A percentile compares a stretch with the other conserved stretches of the same genome.
Conservation (phyloP, 2,888 invertebrate species). For the Camponotus fellah region DNA sequence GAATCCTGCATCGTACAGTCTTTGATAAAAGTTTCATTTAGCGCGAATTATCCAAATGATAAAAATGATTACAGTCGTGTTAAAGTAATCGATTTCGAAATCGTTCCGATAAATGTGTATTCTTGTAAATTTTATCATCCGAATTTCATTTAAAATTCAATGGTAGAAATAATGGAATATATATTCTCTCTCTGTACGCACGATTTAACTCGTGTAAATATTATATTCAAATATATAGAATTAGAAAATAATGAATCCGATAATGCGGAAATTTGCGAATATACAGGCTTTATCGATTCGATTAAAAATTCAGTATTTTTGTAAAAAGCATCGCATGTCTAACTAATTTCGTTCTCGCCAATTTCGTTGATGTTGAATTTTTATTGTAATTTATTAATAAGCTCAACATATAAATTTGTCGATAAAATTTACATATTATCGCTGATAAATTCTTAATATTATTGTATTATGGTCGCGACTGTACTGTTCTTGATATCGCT, state of each 20-base stretch:
- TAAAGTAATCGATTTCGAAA: neutral
- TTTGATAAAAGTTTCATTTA: constrained; percentile 68
- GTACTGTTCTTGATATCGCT: constrained; percentile 52
- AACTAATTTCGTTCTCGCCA: neutral
- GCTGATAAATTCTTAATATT: neutral
- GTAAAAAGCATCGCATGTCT: neutral
- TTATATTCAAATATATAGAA: neutral
- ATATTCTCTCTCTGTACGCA: neutral
- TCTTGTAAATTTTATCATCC: no score
- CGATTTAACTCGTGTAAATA: constrained; percentile 17
- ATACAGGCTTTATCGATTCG: neutral
- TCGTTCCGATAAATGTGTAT: no score
- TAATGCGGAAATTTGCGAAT: neutral
- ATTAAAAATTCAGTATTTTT: neutral
- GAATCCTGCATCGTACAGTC: constrained; percentile 71
- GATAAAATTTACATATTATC: constrained; percentile 20
- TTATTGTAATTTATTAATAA: neutral
- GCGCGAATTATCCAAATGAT: constrained; percentile 32
- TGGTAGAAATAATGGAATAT: neutral
- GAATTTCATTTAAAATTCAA: neutral
- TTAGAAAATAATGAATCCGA: constrained; percentile 26
- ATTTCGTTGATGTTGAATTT: neutral
- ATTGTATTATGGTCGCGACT: constrained; percentile 45
- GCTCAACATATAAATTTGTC: neutral
- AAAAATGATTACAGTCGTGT: constrained; percentile 11